A percentile compares a stretch with the other conserved stretches of the same genome.
phyloP scores from a whole-genome alignment of 1,140 invertebrate genomes.

The Potamilus streckersoni region DNA sequence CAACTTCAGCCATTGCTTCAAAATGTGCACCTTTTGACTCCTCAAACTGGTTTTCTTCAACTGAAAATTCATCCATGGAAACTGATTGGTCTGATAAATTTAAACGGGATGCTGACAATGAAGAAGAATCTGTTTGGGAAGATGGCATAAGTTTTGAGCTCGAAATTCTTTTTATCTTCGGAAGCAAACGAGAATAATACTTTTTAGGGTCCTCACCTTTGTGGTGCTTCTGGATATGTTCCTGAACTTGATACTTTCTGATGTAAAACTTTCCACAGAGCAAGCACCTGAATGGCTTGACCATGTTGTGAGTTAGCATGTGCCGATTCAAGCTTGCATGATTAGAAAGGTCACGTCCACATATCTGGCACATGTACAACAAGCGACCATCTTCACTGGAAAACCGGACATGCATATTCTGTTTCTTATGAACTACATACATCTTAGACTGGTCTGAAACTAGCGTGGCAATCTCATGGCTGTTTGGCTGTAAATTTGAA shows the following conservation, averaged over 20 bases:
- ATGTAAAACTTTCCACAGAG: constrained; percentile 27
- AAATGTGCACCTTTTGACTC: too few relatives aligned
- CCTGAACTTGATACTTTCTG: constrained; percentile 28
- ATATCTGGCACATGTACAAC: constrained; percentile 29
- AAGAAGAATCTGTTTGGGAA: too few relatives aligned
- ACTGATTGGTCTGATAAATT: too few relatives aligned
- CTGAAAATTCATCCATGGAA: too few relatives aligned
- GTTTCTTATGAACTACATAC: too few relatives aligned
- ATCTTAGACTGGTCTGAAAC: neutral
- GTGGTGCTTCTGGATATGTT: constrained; percentile 32
- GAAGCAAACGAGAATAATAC: too few relatives aligned
- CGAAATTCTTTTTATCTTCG: too few relatives aligned
- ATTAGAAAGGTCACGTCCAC: constrained; percentile 27
- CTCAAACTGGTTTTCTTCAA: too few relatives aligned
- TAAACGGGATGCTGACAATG: too few relatives aligned
- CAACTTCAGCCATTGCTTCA: too few relatives aligned
- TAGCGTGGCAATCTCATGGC: neutral
- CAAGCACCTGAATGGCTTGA: constrained; percentile 24
- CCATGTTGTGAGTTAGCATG: constrained; percentile 30
- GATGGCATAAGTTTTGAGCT: too few relatives aligned
- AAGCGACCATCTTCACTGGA: constrained; percentile 9
- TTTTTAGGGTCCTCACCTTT: constrained; percentile 16
- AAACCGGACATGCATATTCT: too few relatives aligned
- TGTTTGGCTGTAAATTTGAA: neutral
- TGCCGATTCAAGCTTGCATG: constrained; percentile 28